phyloP scores from a whole-genome alignment of 2,797 vertebrate species.

The Centropyge bicolor region DNA sequence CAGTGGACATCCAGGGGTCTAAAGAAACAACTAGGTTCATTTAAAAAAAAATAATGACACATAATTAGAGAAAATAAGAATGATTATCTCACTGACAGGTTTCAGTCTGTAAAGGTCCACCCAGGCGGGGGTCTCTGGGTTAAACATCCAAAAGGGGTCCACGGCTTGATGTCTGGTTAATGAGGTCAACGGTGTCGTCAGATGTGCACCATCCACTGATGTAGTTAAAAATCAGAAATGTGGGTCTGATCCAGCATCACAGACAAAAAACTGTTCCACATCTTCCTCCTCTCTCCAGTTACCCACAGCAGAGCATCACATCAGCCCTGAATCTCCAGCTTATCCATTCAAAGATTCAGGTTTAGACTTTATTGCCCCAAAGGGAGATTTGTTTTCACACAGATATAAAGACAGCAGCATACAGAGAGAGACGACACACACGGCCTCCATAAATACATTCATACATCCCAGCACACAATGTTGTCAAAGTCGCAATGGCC shows the following conservation, averaged over 20 bases:
- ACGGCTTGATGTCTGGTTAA: conserved; percentile 27
- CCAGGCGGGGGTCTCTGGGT: conserved; percentile 23
- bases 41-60: conserved; percentile 1
- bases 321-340: conserved; percentile 25
- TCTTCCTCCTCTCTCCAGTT: neutral
- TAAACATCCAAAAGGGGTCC: conserved; percentile 29
- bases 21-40: conserved; percentile 27
- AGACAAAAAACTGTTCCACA: neutral
- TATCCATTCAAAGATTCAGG: conserved; percentile 33
- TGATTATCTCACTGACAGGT: conserved; percentile 38
- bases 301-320: neutral
- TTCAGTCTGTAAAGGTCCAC: conserved; percentile 41
- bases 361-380: too few species aligned
- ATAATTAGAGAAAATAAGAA: conserved; percentile 41
- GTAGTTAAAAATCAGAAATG: conserved; percentile 1
- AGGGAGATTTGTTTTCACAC: too few species aligned
- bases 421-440: too few species aligned
- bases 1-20: conserved; percentile 40
- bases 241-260: neutral
- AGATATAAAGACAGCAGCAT: too few species aligned
- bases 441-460: too few species aligned
- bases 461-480: too few species aligned
- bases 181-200: conserved; percentile 27
- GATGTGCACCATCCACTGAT: conserved; percentile 28
- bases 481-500: too few species aligned